These are phyloP conservation scores for Kryptopterus vitreolus DNA, from an alignment of 2,797 vertebrate genomes.

Conservation along the genomic window DNA sequence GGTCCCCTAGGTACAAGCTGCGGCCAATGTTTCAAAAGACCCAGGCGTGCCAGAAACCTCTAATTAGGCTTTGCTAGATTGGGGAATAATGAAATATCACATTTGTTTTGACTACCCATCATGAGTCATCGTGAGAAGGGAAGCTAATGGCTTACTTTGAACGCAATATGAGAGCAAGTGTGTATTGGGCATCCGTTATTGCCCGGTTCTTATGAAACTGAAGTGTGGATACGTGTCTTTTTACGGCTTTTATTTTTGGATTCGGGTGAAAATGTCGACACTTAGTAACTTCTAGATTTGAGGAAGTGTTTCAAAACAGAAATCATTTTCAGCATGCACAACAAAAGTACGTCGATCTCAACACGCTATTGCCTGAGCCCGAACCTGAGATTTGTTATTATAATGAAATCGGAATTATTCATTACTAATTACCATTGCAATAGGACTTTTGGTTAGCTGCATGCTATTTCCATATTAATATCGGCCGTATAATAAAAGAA, in stretches of 20 bases:
- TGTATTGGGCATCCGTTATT: constrained; percentile 8
- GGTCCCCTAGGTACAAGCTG: constrained; percentile 58
- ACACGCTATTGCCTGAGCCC: too few species aligned
- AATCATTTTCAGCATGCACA: too few species aligned
- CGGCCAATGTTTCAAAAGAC: constrained; percentile 56
- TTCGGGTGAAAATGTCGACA: not conserved
- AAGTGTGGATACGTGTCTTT: not conserved
- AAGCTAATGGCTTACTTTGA: constrained; percentile 32
- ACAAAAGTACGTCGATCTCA: too few species aligned
- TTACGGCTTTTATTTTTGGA: not conserved
- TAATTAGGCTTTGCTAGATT: constrained; percentile 56
- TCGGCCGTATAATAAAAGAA: constrained; percentile 44
- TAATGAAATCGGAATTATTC: constrained; percentile 63
- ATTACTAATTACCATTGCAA: constrained; percentile 62
- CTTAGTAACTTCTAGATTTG: not conserved
- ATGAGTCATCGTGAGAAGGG: constrained; percentile 37
- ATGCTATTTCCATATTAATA: constrained; percentile 56
- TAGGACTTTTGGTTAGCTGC: constrained; percentile 45
- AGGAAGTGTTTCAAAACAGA: not conserved
- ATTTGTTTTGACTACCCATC: constrained; percentile 57
- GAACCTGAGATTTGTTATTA: constrained; percentile 54
- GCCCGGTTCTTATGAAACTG: constrained; percentile 10
- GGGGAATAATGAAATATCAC: constrained; percentile 55
- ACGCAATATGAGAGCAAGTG: constrained; percentile 5
- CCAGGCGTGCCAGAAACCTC: constrained; percentile 52